Base-by-base conservation (phyloP, 2,888 invertebrate genomes). In the Thymelicus lineola region DNA sequence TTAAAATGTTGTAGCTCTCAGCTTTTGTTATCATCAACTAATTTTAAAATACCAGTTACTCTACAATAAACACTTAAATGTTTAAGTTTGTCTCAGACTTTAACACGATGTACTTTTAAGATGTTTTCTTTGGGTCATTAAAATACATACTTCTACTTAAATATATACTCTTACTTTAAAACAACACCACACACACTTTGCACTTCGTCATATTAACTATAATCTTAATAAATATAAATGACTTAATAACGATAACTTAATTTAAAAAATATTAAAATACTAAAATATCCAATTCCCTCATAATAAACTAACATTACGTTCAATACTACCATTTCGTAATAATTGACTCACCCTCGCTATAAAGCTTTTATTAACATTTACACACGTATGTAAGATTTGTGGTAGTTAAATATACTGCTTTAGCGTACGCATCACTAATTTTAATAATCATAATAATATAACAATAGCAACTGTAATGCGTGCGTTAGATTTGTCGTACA, bases 401-500 rank as follows among this genome's bases (percentile, higher is more conserved):
- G 63, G 63, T 69, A 69, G 69, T 58, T 69, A 62, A 62, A 17
- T 57, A 72, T 68, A 72, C 80, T 79, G 81, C 92, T 93, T 91
- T 77, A 86, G 91, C 93, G 82, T 85, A 78, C 82, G 91, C 92
- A 89, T 86, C 82, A 82, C 81, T 90, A 89, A 88, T 83, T 76
- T 66, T 78, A 80, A 88, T 83, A 77, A 68, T 78, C 80, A 72
- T 75, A 74, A 74, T 86, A 67, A 55, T 65, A 60, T 65, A 73
- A 66, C 72, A 88, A 88, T 82, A 83, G 92, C 91, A 86, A 93
- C 93, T 93, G 93, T 92, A 86, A 91, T 93, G 93, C 93, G 93
- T 93, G 93, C 93, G 85, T 87, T 86, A 86, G 79, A 80, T 80
- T 84, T 81, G 78, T 78, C 75, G 77, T 86, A 85, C 85, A 82